Percentiles rank a stretch among this genome's conserved stretches.
phyloP scores from a whole-genome alignment of 53 echinoderm and acorn worm genomes.

The Temnopleurus reevesii region DNA sequence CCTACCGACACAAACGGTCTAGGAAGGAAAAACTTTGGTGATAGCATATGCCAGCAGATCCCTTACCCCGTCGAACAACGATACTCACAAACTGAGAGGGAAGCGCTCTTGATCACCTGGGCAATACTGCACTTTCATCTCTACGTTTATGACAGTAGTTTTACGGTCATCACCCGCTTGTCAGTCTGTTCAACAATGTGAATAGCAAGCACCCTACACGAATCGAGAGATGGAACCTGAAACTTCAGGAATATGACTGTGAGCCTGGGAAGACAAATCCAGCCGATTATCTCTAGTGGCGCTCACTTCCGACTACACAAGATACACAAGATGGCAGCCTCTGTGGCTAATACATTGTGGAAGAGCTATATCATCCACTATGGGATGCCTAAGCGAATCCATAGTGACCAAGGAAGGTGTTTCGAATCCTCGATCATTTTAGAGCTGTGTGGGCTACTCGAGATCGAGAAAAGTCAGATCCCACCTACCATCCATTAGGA shows the following conservation, averaged over 20 bases:
- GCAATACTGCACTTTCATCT: conserved; percentile 67
- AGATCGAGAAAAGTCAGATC: no score
- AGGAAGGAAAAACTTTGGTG: not conserved
- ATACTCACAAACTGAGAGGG: conserved; percentile 70
- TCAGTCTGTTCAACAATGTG: conserved; percentile 64
- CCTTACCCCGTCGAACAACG: conserved; percentile 68
- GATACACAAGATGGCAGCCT: no score
- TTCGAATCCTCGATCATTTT: no score
- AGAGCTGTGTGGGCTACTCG: no score
- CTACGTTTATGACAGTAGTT: conserved; percentile 56
- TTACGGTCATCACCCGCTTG: conserved; percentile 65
- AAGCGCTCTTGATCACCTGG: conserved; percentile 69
- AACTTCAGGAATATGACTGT: conserved; percentile 59
- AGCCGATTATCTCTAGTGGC: conserved; percentile 76
- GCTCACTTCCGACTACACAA: conserved; percentile 30
- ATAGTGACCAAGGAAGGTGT: no score
- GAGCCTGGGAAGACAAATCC: conserved; percentile 69
- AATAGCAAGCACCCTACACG: conserved; percentile 63
- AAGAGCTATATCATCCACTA: no score
- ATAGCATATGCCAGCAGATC: conserved; percentile 62
- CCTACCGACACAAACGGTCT: conserved; percentile 41
- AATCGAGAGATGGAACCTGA: no score
- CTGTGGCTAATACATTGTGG: no score
- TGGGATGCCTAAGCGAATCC: no score
- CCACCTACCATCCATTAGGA: no score